Evolutionary conservation across 2,888 invertebrate species (phyloP).

Genomic region (Bombyx huttoni): DNA sequence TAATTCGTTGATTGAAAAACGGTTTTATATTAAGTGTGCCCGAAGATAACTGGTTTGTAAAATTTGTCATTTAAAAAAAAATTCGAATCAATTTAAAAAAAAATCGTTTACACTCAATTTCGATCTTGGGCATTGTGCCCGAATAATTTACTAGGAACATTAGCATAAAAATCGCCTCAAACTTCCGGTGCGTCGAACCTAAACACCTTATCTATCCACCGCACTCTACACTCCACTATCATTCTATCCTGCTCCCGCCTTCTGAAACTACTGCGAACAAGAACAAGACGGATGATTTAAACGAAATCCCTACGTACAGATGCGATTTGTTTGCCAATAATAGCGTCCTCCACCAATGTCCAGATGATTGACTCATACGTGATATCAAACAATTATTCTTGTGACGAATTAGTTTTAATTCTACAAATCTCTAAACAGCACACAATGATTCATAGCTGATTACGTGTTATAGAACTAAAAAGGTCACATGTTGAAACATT

Average conservation of each 20-base stretch:
- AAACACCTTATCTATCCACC: not conserved
- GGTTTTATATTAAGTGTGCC: not conserved
- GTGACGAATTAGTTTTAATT: slow-evolving; percentile 6
- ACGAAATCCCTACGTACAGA: slow-evolving; percentile 8
- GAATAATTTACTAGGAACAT: not conserved
- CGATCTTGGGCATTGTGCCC: not conserved
- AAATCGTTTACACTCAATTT: too few relatives aligned
- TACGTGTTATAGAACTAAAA: not conserved
- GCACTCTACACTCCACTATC: not conserved
- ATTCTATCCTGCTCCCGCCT: not conserved
- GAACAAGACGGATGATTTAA: not conserved
- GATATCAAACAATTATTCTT: slow-evolving; percentile 31
- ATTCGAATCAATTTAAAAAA: too few relatives aligned
- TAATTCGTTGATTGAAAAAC: not conserved
- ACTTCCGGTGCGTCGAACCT: not conserved
- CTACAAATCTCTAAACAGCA: not conserved
- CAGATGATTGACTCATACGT: slow-evolving; percentile 27
- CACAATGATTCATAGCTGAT: not conserved
- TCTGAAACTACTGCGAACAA: not conserved
- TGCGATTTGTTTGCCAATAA: slow-evolving; percentile 6
- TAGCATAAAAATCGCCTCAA: not conserved
- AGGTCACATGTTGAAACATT: too few relatives aligned
- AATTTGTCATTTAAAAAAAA: not conserved
- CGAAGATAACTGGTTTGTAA: slow-evolving; percentile 7
- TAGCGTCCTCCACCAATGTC: slow-evolving; percentile 16